These are phyloP conservation scores for Therioaphis trifolii DNA, from an alignment of 2,888 invertebrate species.

Conservation along the genomic window DNA sequence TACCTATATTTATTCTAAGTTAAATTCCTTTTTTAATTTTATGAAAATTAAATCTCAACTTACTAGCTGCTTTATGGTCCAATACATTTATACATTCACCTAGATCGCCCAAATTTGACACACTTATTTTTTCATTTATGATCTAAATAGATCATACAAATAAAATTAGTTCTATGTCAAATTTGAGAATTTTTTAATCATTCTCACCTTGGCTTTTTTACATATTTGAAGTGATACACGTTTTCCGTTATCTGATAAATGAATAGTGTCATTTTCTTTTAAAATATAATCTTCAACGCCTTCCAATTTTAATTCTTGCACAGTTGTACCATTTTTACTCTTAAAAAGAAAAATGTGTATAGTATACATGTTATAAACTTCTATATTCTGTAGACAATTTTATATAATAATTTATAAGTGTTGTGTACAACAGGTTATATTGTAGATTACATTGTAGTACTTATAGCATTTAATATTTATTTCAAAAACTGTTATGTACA, in stretches of 20 bases:
- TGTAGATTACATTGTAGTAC: not conserved
- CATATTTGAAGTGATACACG: slow-evolving; percentile 1
- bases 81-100: too few species aligned
- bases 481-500: too few species aligned
- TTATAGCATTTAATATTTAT: not conserved
- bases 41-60: too few species aligned
- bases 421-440: not conserved
- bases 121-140: too few species aligned
- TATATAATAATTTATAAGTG: not conserved
- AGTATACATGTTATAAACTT: not conserved
- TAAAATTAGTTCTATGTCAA: too few species aligned
- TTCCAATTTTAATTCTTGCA: not conserved
- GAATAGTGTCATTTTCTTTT: not conserved
- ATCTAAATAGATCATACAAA: too few species aligned
- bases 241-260: not conserved
- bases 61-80: too few species aligned
- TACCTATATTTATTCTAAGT: too few species aligned
- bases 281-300: not conserved
- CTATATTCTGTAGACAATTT: not conserved
- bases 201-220: too few species aligned
- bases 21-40: too few species aligned
- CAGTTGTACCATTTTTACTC: slow-evolving; percentile 5
- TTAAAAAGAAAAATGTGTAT: not conserved
- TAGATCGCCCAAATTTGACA: too few species aligned
- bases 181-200: too few species aligned